phyloP scores from a whole-genome alignment of 1,140 invertebrate genomes.

The Heliconius congener region DNA sequence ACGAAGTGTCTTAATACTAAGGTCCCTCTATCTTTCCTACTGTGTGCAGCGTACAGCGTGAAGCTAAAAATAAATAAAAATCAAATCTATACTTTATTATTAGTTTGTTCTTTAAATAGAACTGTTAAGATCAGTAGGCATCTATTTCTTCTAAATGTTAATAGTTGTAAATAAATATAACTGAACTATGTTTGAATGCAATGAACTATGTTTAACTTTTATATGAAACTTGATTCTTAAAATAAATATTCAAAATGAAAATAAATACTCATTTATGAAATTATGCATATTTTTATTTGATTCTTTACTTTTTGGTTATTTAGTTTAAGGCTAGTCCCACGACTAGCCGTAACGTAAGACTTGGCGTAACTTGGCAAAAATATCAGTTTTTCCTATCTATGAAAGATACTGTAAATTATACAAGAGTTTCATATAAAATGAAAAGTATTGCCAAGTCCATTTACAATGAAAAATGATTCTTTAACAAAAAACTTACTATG shows the following conservation, averaged over 20 bases:
- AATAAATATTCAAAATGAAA: too few species aligned
- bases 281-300: too few species aligned
- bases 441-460: neutral
- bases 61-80: too few species aligned
- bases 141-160: neutral
- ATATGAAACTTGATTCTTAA: neutral
- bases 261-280: too few species aligned
- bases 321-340: too few species aligned
- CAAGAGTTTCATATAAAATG: neutral
- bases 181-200: too few species aligned
- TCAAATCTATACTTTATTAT: neutral
- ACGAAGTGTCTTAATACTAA: too few species aligned
- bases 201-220: neutral
- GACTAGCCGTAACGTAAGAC: neutral
- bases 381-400: neutral
- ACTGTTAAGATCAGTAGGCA: neutral
- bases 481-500: neutral
- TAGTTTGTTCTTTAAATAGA: neutral
- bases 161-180: too few species aligned
- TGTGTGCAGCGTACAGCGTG: too few species aligned
- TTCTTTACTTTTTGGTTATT: too few species aligned
- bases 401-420: neutral
- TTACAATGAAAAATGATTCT: neutral
- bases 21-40: too few species aligned
- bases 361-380: neutral